These are phyloP conservation scores for Spialia ferax DNA, from an alignment of 2,888 invertebrate species.

Conservation along the genomic window DNA sequence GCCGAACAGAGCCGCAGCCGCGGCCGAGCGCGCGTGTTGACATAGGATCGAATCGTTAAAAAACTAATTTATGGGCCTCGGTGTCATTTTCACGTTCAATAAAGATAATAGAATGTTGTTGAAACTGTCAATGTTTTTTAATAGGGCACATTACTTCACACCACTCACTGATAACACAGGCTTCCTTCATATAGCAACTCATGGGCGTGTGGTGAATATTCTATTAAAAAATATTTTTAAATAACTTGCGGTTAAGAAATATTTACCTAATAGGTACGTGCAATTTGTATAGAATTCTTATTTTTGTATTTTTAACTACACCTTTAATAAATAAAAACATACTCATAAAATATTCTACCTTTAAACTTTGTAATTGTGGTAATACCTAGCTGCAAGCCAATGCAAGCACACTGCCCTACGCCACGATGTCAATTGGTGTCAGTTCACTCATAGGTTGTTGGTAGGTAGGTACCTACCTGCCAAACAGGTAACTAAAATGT, in stretches of 20 bases:
- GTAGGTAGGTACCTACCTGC: too few species aligned
- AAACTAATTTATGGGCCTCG: slow-evolving; percentile 24
- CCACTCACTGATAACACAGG: slow-evolving; percentile 10
- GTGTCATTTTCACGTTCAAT: slow-evolving; percentile 22
- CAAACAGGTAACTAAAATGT: too few species aligned
- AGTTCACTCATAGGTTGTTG: too few species aligned
- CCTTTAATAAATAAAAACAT: too few species aligned
- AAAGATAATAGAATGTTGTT: slow-evolving; percentile 23
- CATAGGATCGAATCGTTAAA: slow-evolving; percentile 21
- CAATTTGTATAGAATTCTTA: too few species aligned
- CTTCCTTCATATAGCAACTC: slow-evolving; percentile 5
- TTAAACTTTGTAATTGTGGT: too few species aligned
- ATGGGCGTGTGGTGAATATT: slow-evolving; percentile 11
- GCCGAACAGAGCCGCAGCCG: background rate
- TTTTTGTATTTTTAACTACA: too few species aligned
- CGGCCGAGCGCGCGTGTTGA: background rate
- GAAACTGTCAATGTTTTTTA: slow-evolving; percentile 26
- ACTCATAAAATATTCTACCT: too few species aligned
- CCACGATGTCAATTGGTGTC: too few species aligned
- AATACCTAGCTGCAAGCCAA: too few species aligned
- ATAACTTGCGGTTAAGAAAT: background rate
- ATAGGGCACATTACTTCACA: slow-evolving; percentile 17
- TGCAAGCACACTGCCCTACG: too few species aligned
- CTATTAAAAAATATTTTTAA: background rate
- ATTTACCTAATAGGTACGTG: background rate